Evolutionary conservation across 1,140 invertebrate species (phyloP), one percentile per base, ranked within the genome.

Genomic region (Schmidtea mediterranea): DNA sequence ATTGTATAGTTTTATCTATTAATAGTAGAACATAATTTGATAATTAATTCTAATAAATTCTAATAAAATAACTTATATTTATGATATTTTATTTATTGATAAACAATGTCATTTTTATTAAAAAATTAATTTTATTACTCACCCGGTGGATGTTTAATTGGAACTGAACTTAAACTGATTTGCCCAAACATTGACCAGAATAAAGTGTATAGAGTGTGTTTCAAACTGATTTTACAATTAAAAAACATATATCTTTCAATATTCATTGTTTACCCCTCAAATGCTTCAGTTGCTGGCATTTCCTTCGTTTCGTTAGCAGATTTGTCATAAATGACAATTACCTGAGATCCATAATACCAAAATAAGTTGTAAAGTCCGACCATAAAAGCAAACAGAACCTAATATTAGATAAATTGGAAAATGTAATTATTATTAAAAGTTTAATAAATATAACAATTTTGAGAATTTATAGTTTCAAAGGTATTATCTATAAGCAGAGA

Each of bases 151-250:
- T 19, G 15, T 45, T 21, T 45, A 21, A 45, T 45, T 8, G 15
- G 15, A 2, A 45, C 43, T 6, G 15, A 19, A 15, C 21, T 21
- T 21, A 21, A 21, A 24, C 43, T 45, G 10, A 21, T 19, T 19
- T 77, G 73, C 46, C 76, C 76, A 56, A 79, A 77, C 52, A 79
- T 68, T 0, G 75, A 75, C 76, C 76, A 79, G 58, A 79, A 79
- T 23, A 77, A 65, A 3, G 75, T 77, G 55, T 74, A 75, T 36
- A 77, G 60, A 5, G 75, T 76, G 36, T 62, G 60, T 43, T 59
- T 59, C 67, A 70, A 68, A 55, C 69, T 76, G 69, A 24, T 58
- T 58, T 19, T 23, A 40, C 8, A 40, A 21, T 16, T 16, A 16
- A 16, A 40, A 40, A 16, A 21, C 15, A 40, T 6, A 40, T 16